Conservation (phyloP, 2,113 vertebrate genomes). For the Crotophaga sulcirostris region DNA sequence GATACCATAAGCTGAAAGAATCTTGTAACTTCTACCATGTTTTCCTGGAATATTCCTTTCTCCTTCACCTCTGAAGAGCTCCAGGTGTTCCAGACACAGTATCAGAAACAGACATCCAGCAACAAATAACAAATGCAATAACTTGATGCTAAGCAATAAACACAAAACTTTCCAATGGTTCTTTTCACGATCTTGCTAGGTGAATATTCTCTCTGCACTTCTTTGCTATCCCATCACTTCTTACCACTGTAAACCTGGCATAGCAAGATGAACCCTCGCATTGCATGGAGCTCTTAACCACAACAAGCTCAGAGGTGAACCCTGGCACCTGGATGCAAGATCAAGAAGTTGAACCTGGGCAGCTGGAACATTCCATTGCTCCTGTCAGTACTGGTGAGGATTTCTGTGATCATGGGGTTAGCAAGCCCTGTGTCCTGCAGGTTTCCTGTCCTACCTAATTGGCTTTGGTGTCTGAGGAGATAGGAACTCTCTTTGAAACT, state of each 20-base stretch:
- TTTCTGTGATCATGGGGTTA: background rate
- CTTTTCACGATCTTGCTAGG: background rate
- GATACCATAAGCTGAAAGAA: background rate
- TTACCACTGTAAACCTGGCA: background rate
- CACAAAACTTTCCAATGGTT: background rate
- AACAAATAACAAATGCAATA: background rate
- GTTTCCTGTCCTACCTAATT: background rate
- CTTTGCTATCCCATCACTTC: background rate
- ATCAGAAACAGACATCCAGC: background rate
- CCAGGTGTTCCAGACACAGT: background rate
- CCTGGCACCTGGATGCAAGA: background rate
- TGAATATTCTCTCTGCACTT: background rate
- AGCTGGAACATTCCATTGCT: background rate
- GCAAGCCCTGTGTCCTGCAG: background rate
- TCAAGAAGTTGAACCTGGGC: background rate
- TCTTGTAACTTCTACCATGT: background rate
- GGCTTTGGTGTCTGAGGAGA: background rate
- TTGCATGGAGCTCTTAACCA: background rate
- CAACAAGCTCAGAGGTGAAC: background rate
- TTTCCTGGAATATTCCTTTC: background rate
- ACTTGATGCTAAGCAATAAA: background rate
- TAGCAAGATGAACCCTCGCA: background rate
- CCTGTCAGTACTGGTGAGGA: rapidly evolving
- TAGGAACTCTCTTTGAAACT: background rate
- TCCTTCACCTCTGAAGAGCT: background rate